Conservation (phyloP, 1,140 invertebrate species). For the Ceratina calcarata region DNA sequence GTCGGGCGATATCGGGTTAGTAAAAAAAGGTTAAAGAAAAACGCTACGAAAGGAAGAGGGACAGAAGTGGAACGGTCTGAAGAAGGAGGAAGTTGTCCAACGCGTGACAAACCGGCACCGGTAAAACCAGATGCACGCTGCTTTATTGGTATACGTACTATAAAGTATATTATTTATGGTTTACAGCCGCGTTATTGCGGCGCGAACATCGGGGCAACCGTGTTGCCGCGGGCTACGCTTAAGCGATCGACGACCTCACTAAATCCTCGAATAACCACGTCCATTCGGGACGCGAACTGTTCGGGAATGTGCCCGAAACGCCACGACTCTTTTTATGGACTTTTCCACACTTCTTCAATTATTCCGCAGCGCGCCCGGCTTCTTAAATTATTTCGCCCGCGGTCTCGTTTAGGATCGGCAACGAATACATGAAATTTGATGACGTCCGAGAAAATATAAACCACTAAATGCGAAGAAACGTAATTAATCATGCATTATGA, state of each 20-base stretch:
- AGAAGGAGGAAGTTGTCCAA: conserved; percentile 26
- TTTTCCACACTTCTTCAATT: neutral
- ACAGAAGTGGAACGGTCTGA: neutral
- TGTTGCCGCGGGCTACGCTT: conserved; percentile 30
- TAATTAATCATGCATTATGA: too few relatives aligned
- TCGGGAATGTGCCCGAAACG: neutral
- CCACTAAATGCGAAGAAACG: too few relatives aligned
- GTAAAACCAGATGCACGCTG: conserved; percentile 53
- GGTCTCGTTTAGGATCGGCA: neutral
- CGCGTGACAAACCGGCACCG: conserved; percentile 29
- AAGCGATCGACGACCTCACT: conserved; percentile 43
- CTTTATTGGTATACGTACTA: conserved; percentile 55
- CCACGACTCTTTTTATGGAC: neutral
- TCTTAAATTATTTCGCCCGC: neutral
- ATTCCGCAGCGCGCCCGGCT: too few relatives aligned
- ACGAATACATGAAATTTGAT: neutral
- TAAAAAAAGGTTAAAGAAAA: conserved; percentile 7
- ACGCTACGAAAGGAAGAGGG: neutral
- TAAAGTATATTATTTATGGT: conserved; percentile 58
- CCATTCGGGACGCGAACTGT: neutral
- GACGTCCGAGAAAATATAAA: too few relatives aligned
- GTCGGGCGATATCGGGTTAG: conserved; percentile 14
- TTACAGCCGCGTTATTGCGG: conserved; percentile 56
- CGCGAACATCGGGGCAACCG: conserved; percentile 44
- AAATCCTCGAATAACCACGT: conserved; percentile 40